Evolutionary conservation across 1,140 invertebrate genomes (phyloP).

Genomic region (Pectinophora gossypiella): DNA sequence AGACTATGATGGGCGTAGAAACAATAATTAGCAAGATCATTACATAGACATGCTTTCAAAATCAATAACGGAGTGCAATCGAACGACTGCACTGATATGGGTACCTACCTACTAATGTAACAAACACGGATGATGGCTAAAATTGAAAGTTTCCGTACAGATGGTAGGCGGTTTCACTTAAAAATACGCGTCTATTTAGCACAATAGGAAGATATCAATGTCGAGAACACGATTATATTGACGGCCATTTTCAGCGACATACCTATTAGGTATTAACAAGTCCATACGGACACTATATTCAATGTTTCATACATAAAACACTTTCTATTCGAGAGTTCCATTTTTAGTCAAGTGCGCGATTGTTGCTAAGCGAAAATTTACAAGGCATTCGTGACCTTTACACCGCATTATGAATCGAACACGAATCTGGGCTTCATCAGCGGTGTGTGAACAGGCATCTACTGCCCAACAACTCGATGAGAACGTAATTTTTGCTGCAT

Average conservation of each 20-base stretch:
- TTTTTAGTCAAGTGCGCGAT: constrained; percentile 57
- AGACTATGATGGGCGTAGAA: too few relatives aligned
- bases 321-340: constrained; percentile 69
- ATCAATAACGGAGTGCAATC: too few relatives aligned
- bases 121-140: too few relatives aligned
- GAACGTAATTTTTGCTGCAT: constrained; percentile 68
- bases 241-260: constrained; percentile 33
- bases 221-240: constrained; percentile 13
- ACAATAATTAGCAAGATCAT: too few relatives aligned
- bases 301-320: constrained; percentile 59
- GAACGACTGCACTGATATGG: too few relatives aligned
- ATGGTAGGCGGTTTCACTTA: background rate
- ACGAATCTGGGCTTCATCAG: constrained; percentile 43
- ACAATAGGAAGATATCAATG: background rate
- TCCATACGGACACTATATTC: constrained; percentile 25
- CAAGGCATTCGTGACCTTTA: constrained; percentile 27
- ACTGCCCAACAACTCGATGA: constrained; percentile 18
- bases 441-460: background rate
- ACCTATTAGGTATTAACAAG: constrained; percentile 6
- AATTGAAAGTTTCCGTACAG: background rate
- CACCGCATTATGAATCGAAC: constrained; percentile 38
- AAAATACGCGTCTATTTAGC: background rate
- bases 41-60: too few relatives aligned
- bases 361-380: constrained; percentile 48
- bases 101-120: too few relatives aligned